These are phyloP conservation scores for Drosophila tripunctata DNA, from an alignment of 2,888 invertebrate genomes.

Conservation along the genomic window DNA sequence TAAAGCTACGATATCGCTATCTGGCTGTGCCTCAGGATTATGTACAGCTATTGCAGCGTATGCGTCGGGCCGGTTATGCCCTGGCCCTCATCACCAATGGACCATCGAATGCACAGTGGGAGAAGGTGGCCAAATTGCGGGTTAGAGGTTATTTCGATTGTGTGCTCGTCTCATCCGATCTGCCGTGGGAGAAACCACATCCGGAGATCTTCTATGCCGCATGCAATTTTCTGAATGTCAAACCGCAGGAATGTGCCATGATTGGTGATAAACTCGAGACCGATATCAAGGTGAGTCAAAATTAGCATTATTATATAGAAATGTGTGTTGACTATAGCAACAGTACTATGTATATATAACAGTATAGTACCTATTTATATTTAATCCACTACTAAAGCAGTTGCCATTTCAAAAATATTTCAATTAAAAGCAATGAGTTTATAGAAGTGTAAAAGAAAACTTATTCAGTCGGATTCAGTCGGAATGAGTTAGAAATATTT, in stretches of 20 bases:
- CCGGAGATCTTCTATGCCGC: constrained; percentile 92
- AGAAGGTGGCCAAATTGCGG: constrained; percentile 90
- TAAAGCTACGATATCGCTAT: constrained; percentile 91
- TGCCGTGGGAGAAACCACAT: constrained; percentile 94
- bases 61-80: constrained; percentile 89
- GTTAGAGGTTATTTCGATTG: constrained; percentile 91
- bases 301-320: too few species aligned
- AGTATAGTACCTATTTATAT: too few species aligned
- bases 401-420: too few species aligned
- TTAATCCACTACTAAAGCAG: too few species aligned
- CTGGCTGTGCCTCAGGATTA: constrained; percentile 89
- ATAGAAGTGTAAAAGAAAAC: too few species aligned
- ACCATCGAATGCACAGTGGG: constrained; percentile 94
- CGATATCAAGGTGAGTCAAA: constrained; percentile 89
- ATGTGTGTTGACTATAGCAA: too few species aligned
- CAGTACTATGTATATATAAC: too few species aligned
- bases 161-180: constrained; percentile 92
- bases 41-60: constrained; percentile 88
- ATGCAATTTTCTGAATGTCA: constrained; percentile 90
- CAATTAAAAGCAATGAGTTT: too few species aligned
- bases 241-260: constrained; percentile 92
- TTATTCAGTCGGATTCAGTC: too few species aligned
- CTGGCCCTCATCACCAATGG: constrained; percentile 94
- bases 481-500: too few species aligned
- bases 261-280: constrained; percentile 95